Conservation (phyloP, 2,888 invertebrate species). For the Brachypterus glaber region DNA sequence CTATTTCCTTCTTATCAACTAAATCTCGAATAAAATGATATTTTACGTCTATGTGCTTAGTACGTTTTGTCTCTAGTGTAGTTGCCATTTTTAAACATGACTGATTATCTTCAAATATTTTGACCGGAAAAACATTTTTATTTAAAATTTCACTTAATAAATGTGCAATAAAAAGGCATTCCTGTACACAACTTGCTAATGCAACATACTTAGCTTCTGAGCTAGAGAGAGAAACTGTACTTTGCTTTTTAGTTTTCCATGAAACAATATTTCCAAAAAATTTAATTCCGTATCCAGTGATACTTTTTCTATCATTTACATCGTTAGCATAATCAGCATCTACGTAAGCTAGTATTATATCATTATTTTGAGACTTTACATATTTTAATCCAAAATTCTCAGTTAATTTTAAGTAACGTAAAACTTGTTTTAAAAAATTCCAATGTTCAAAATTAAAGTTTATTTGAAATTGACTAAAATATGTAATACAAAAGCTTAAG, state of each 20-base stretch:
- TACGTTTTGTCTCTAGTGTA: constrained; percentile 16
- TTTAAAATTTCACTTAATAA: constrained; percentile 14
- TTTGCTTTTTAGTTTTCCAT: constrained; percentile 20
- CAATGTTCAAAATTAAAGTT: constrained; percentile 16
- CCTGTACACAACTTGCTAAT: constrained; percentile 15
- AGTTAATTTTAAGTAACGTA: constrained; percentile 15
- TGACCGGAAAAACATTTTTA: constrained; percentile 12
- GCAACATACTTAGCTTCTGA: constrained; percentile 20
- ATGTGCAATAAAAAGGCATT: constrained; percentile 18
- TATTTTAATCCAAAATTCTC: constrained; percentile 16
- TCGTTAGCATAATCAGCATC: constrained; percentile 22
- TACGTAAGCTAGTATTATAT: constrained; percentile 14
- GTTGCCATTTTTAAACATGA: constrained; percentile 15
- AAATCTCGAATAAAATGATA: constrained; percentile 12
- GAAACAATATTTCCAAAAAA: constrained; percentile 17
- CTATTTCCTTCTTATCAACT: constrained; percentile 2
- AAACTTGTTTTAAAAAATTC: constrained; percentile 16
- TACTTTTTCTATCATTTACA: too few species aligned
- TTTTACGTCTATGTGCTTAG: constrained; percentile 18
- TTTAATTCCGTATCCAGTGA: constrained; percentile 18
- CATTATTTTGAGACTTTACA: constrained; percentile 8
- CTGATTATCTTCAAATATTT: constrained; percentile 15
- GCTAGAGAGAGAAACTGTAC: constrained; percentile 15
- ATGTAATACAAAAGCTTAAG: constrained; percentile 18
- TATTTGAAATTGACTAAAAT: constrained; percentile 23